Evolutionary conservation across 2,888 invertebrate species (phyloP), one percentile per base, ranked within the genome.

Genomic region (Drosophila trichaetosa): DNA sequence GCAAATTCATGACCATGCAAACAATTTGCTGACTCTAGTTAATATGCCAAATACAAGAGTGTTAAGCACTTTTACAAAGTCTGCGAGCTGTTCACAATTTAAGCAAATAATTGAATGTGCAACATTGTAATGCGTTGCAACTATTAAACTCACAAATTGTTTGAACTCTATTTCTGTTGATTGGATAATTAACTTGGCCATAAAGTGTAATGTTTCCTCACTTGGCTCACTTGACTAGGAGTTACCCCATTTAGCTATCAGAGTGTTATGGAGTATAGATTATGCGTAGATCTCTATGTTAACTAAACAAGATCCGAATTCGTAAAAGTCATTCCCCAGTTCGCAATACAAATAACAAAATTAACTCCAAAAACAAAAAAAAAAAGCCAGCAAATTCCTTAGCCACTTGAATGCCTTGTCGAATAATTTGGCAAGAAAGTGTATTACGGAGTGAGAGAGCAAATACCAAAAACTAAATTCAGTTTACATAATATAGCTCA

Each of bases 401-500:
- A 56, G 69, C 74, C 74, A 68, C 65, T 74, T 63, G 71, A 85
- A 65, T 70, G 67, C 70, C 70, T 54, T 60, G 66, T 69, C 67
- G 76, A 79, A 73, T 76, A 71, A 82, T 84, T 76, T 61, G 48
- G 60, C 83, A 69, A 71, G 69, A 82, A 82, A 82, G 63, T 69
- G 70, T 51, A 62, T 73, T 11, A 29, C 27, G 38, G 16, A n/a
- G 18, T 27, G 29, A 40, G 40, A 31, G 40, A 73, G 81, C 73
- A 79, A 81, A 81, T 77, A 67, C 73, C 73, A 81, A 64, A 82
- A 85, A 89, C 84, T 85, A 89, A 85, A 89, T 84, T 85, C 87
- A 80, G 89, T 85, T 85, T 89, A 82, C 84, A 85, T 85, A 85
- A 85, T 89, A 89, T 75, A 69, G 84, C 87, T 85, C 89, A 89